A percentile compares a stretch with the other conserved stretches of the same genome.
Conservation (phyloP, 2,888 invertebrate genomes). For the Drosophila basisetae region DNA sequence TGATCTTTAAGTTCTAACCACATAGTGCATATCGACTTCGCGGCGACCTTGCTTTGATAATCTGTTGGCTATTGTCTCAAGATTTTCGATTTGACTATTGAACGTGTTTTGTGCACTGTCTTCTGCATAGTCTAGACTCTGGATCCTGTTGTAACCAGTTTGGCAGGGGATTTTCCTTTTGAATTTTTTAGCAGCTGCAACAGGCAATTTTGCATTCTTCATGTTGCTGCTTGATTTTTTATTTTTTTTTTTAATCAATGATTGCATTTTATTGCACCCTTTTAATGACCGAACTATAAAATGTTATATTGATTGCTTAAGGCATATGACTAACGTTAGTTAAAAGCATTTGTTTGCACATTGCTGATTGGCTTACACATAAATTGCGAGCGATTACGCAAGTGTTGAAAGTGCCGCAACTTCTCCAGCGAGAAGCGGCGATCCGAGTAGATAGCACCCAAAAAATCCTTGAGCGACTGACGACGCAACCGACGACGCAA, state of each 20-base stretch:
- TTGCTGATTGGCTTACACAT: conserved; percentile 57
- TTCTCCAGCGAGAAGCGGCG: conserved; percentile 70
- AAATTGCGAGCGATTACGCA: conserved; percentile 57
- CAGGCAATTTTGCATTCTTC: conserved; percentile 22
- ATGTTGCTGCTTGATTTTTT: background rate
- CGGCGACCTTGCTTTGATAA: conserved; percentile 32
- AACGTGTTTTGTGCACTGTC: conserved; percentile 43
- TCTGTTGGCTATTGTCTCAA: conserved; percentile 25
- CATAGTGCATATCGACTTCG: conserved; percentile 53
- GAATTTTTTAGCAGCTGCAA: conserved; percentile 18
- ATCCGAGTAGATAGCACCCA: conserved; percentile 59
- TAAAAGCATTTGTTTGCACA: conserved; percentile 19
- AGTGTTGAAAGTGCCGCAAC: conserved; percentile 53
- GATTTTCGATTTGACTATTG: conserved; percentile 29
- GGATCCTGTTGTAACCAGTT: conserved; percentile 57
- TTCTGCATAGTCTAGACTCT: conserved; percentile 8
- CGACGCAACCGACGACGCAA: conserved; percentile 66
- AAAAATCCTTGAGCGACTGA: conserved; percentile 70
- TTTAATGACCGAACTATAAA: conserved; percentile 20
- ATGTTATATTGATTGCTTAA: background rate
- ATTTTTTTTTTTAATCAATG: background rate
- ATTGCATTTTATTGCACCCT: conserved; percentile 5
- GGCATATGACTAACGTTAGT: conserved; percentile 4
- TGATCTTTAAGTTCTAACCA: conserved; percentile 27
- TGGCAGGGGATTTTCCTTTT: conserved; percentile 47